Base-by-base conservation (phyloP, 2,888 invertebrate genomes). In the Drosophila rubida region DNA sequence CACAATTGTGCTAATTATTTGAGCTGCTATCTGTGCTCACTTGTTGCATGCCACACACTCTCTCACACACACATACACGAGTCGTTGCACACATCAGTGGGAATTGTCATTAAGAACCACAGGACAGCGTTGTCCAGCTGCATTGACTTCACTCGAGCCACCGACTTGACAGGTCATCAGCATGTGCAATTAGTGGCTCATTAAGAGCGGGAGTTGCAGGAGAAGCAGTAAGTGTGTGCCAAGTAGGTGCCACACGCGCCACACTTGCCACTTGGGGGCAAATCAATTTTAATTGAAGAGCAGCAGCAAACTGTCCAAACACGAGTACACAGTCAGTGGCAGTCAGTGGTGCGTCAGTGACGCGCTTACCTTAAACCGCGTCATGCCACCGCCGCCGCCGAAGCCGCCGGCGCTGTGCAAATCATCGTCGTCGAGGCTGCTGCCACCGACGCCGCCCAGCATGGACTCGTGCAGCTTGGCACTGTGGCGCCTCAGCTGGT, bases 391-490 rank as follows among this genome's bases (percentile, higher is more conserved):
- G 35, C 78, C 82, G 53, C 70, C 69, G 35, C 76, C 82, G 39
- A 84, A 82, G 44, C 82, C 80, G 14, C 81, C 82, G 14, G 84
- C 78, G 45, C 84, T 83, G 61, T 61, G 74, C 61, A 80, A 69
- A 59, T 83, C 82, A 48, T 83, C 82, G 25, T 83, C 84, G 25
- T 84, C 84, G 42, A 84, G 61, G 19, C 81, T 84, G 60, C 80
- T 80, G 44, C 84, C 83, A 16, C 61, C 73, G 3, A 73, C 54
- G 3, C 79, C 80, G 30, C 80, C 82, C 66, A 83, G 69, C 82
- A 83, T 84, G 11, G 82, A 84, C 16, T 83, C 82, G 49, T 74
- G 84, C 14, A 80, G 39, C 53, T 85, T 85, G 83, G 67, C 75
- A 19, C 78, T 82, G 68, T 75, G 75, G 46, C 83, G 69, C 25